Conservation (phyloP, 2,797 vertebrate genomes). For the Carapus acus region DNA sequence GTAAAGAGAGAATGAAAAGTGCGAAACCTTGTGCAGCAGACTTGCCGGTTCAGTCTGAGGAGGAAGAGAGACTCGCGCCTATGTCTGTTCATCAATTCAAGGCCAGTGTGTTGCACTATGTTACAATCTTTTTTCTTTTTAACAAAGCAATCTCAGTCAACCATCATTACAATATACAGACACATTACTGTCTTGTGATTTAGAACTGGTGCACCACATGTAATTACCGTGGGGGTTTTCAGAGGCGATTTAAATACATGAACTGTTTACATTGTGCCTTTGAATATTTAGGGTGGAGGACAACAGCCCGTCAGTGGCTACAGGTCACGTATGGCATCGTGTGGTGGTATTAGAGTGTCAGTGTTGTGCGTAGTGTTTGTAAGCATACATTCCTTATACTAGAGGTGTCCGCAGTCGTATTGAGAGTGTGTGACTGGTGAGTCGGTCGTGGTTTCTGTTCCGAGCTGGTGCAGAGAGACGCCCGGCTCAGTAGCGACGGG, state of each 20-base stretch:
- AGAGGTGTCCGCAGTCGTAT: conserved; percentile 70
- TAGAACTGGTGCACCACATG: conserved; percentile 64
- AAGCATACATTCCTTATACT: conserved; percentile 80
- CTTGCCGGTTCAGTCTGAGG: conserved; percentile 45
- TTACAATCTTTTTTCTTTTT: no score
- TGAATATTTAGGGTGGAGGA: conserved; percentile 70
- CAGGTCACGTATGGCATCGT: conserved; percentile 66
- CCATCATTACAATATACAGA: conserved; percentile 62
- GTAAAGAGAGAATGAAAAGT: conserved; percentile 39
- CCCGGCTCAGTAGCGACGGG: conserved; percentile 80
- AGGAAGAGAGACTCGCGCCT: conserved; percentile 45
- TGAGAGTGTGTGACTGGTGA: conserved; percentile 60
- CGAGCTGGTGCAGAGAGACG: conserved; percentile 54
- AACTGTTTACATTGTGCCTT: conserved; percentile 75
- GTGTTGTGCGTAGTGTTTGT: conserved; percentile 68
- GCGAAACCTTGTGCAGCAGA: conserved; percentile 66
- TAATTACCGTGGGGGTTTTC: conserved; percentile 57
- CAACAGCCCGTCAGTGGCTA: conserved; percentile 58
- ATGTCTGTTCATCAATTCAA: conserved; percentile 43
- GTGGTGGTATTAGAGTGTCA: conserved; percentile 62
- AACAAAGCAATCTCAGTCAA: no score
- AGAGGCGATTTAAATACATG: conserved; percentile 64
- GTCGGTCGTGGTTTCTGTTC: conserved; percentile 61
- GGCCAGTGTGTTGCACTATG: conserved; percentile 43
- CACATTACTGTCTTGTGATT: conserved; percentile 60